A percentile compares a stretch with the other conserved stretches of the same genome.
Evolutionary conservation across 2,888 invertebrate species (phyloP).

Genomic region (Caenorhabditis parvicauda): DNA sequence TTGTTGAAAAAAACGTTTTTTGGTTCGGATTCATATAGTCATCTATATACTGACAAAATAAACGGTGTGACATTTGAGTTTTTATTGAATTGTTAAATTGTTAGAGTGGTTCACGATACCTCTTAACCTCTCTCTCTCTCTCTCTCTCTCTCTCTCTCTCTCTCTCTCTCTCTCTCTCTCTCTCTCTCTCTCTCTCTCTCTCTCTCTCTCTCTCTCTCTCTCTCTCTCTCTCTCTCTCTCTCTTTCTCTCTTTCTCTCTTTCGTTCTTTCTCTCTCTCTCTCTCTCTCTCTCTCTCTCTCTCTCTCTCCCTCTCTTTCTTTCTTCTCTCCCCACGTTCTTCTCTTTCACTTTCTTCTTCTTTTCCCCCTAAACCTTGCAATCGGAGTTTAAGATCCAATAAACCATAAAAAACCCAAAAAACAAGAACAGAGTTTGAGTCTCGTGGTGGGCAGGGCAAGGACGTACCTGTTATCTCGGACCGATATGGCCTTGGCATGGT

Average conservation of each 20-base stretch:
- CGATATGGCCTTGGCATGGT: too few species aligned
- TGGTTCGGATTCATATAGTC: not conserved
- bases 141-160: constrained; percentile 1
- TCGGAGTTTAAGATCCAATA: too few species aligned
- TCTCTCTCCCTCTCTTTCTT: not conserved
- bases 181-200: not conserved
- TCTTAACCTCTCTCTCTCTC: not conserved
- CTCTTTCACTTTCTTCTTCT: not conserved
- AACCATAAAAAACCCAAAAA: too few species aligned
- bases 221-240: not conserved
- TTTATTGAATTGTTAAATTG: too few species aligned
- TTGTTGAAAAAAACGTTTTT: not conserved
- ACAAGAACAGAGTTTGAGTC: too few species aligned
- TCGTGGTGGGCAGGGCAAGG: too few species aligned
- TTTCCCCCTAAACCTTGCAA: too few species aligned
- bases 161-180: constrained; percentile 1
- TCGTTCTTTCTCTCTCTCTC: constrained; percentile 3
- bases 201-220: constrained; percentile 3
- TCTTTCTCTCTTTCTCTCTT: constrained; percentile 9
- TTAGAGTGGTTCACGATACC: too few species aligned
- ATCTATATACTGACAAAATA: too few species aligned
- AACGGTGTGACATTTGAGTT: too few species aligned
- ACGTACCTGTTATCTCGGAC: too few species aligned
- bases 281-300: not conserved
- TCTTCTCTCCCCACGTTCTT: not conserved